Percentiles rank a stretch among this genome's conserved stretches.
Evolutionary conservation across 2,888 invertebrate species (phyloP).

Genomic region (Cheilosia variabilis): DNA sequence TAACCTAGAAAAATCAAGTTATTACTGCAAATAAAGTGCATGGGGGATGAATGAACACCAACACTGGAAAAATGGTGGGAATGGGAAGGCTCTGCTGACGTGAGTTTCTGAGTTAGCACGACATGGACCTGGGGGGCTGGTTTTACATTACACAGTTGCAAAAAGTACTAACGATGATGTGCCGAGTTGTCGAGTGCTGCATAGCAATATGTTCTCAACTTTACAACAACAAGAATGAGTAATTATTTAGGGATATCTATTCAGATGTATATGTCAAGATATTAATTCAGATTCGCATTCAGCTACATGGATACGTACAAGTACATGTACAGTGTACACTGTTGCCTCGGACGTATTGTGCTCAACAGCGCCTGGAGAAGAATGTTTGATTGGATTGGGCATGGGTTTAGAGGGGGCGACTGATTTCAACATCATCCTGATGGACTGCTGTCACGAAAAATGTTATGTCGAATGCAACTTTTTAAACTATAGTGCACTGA

Average conservation of each 20-base stretch:
- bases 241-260: constrained; percentile 28
- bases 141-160: constrained; percentile 24
- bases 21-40: constrained; percentile 68
- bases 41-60: constrained; percentile 35
- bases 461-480: constrained; percentile 8
- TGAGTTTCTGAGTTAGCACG: background rate
- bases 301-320: background rate
- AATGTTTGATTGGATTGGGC: constrained; percentile 6
- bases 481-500: background rate
- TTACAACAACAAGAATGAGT: constrained; percentile 40
- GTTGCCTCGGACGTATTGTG: background rate
- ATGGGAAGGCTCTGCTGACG: constrained; percentile 14
- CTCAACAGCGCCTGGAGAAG: background rate
- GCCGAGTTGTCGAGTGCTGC: constrained; percentile 8
- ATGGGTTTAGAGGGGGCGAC: no score
- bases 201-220: constrained; percentile 21
- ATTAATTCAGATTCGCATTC: constrained; percentile 29
- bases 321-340: no score
- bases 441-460: constrained; percentile 14
- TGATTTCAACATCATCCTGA: constrained; percentile 6
- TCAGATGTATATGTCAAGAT: constrained; percentile 3
- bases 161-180: constrained; percentile 6
- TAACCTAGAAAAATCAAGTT: constrained; percentile 62
- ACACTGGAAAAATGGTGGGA: constrained; percentile 28
- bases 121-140: constrained; percentile 14